Evolutionary conservation across 2,113 vertebrate genomes (phyloP), one percentile per base, ranked within the genome.

Genomic region (Protomyctophum bolini): DNA sequence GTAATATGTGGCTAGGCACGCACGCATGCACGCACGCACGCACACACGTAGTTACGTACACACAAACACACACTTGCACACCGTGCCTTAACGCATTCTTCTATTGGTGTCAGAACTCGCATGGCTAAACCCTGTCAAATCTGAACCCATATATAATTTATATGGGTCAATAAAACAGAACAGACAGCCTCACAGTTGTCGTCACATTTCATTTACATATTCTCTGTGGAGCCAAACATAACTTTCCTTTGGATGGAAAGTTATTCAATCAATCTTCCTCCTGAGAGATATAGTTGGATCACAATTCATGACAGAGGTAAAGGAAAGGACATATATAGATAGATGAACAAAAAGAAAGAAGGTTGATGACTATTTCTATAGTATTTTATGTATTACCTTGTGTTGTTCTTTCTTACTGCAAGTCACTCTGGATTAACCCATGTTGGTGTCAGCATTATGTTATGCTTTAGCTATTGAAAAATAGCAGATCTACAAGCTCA

Each of bases 141-240:
- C 41, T 81, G 3, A 73, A 67, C 11, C 76, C 68, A 60, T 66
- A 81, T 80, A 83, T 41, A 41, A 41, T 41, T 41, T 41, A 41
- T 72, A 86, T 71, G 76, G 78, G 68, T 65, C 33, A 51, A 29
- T 66, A 71, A 84, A 84, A 79, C 68, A 68, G 71, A 46, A 71
- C n/a, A 62, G 21, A 65, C 63, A 65, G 72, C 71, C 70, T 77
- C 71, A 66, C 68, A n/a, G 45, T 61, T 49, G 58, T 47, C 65
- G 74, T 68, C 58, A 50, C 4, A 15, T 71, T 77, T 77, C 49
- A 61, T 63, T 71, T 5, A 3, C 50, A 66, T 64, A 66, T 79
- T 75, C 33, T 63, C 58, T 28, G 10, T 15, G 28, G 51, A 6
- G 5, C 51, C 59, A 68, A 21, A 70, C 21, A 41, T 45, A 75